Conservation (phyloP, 2,888 invertebrate species). For the Tubulanus polymorphus region DNA sequence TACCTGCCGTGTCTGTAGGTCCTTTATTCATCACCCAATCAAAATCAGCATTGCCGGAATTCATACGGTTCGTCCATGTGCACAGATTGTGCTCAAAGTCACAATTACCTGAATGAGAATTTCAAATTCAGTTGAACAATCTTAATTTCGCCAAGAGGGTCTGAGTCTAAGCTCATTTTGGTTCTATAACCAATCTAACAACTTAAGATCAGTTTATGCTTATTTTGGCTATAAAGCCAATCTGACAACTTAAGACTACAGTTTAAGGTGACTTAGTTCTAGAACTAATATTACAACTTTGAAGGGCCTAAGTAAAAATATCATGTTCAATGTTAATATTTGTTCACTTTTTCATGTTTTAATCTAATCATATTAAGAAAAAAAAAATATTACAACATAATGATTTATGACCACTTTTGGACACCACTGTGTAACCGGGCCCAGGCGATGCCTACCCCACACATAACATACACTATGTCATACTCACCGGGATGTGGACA, state of each 20-base stretch:
- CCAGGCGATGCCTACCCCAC: background rate
- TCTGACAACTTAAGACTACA: too few species aligned
- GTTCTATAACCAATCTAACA: too few species aligned
- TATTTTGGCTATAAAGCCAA: too few species aligned
- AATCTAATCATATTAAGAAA: too few species aligned
- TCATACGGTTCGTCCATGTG: slow-evolving; percentile 20
- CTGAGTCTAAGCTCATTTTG: too few species aligned
- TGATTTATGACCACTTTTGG: background rate
- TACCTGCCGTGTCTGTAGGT: slow-evolving; percentile 1
- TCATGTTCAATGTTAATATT: too few species aligned
- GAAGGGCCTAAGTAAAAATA: too few species aligned
- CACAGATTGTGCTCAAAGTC: slow-evolving; percentile 27
- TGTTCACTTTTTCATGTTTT: too few species aligned
- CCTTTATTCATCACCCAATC: slow-evolving; percentile 25
- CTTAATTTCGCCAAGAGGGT: background rate
- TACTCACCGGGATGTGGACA: slow-evolving; percentile 24
- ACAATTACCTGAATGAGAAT: slow-evolving; percentile 16
- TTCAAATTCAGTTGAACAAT: background rate
- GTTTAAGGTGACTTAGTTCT: background rate
- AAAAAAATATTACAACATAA: slow-evolving; percentile 4
- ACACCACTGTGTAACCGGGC: background rate
- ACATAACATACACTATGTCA: background rate
- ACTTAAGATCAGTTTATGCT: too few species aligned
- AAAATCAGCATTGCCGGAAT: slow-evolving; percentile 28
- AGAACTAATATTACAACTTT: too few species aligned